phyloP scores from a whole-genome alignment of 2,797 vertebrate genomes.

The Thamnophis elegans region DNA sequence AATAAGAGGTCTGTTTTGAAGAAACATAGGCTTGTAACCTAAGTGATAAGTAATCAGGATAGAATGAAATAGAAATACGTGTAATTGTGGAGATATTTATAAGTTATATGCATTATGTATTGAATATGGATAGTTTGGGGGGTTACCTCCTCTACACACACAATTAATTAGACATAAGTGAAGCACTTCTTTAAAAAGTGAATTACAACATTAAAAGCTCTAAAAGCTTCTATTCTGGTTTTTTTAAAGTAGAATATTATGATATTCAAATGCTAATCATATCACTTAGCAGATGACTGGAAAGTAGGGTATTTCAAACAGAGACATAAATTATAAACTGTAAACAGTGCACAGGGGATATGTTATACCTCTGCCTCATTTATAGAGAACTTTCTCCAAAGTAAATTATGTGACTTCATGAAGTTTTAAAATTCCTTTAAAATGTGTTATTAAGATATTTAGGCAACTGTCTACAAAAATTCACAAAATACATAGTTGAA shows the following conservation, averaged over 20 bases:
- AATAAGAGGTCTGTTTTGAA: conserved; percentile 51
- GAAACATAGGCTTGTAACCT: conserved; percentile 54
- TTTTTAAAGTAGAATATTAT: conserved; percentile 65
- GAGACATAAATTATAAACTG: conserved; percentile 92
- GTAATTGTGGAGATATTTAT: conserved; percentile 58
- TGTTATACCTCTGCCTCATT: conserved; percentile 79
- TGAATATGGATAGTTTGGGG: conserved; percentile 51
- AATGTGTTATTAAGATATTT: conserved; percentile 81
- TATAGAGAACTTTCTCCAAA: conserved; percentile 77
- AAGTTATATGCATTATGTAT: conserved; percentile 62
- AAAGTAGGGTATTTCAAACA: conserved; percentile 87
- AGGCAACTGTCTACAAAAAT: conserved; percentile 67
- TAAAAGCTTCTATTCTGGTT: conserved; percentile 56
- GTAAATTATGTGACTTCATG: conserved; percentile 79
- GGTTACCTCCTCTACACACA: background rate
- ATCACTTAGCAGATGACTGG: conserved; percentile 89
- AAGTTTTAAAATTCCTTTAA: conserved; percentile 80
- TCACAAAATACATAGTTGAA: conserved; percentile 48
- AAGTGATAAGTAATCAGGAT: conserved; percentile 70
- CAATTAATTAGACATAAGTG: conserved; percentile 65
- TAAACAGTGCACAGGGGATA: conserved; percentile 86
- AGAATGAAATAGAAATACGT: conserved; percentile 68
- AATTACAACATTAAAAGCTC: conserved; percentile 65
- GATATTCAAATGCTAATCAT: conserved; percentile 81
- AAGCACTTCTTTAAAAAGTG: conserved; percentile 62